These are phyloP conservation scores for Nebria salina DNA, from an alignment of 2,888 invertebrate species.

Conservation along the genomic window DNA sequence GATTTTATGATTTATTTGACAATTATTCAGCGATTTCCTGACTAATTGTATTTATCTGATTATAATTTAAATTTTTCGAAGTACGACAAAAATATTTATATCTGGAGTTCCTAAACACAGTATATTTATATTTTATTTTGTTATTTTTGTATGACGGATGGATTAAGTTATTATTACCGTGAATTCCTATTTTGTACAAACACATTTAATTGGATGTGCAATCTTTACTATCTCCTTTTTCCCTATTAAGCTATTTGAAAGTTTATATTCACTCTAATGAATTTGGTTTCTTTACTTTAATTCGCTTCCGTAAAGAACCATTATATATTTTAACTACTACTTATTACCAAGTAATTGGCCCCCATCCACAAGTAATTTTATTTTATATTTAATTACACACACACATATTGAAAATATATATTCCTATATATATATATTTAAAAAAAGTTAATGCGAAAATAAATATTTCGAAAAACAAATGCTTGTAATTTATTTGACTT, in stretches of 20 bases:
- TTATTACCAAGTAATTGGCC: background rate
- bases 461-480: too few relatives aligned
- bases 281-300: background rate
- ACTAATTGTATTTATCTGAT: too few relatives aligned
- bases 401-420: background rate
- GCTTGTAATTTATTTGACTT: too few relatives aligned
- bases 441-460: too few relatives aligned
- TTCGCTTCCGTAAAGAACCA: background rate
- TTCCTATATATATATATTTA: background rate
- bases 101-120: too few relatives aligned
- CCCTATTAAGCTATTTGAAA: background rate
- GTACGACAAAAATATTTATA: too few relatives aligned
- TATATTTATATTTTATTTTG: too few relatives aligned
- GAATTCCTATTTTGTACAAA: background rate
- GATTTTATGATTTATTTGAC: background rate
- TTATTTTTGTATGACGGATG: too few relatives aligned
- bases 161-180: background rate
- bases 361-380: background rate
- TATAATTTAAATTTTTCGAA: too few relatives aligned
- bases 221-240: background rate
- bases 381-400: background rate
- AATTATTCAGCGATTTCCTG: background rate
- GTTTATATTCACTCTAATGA: background rate
- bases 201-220: background rate
- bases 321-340: background rate